Evolutionary conservation across 2,888 invertebrate genomes (phyloP).

Genomic region (Dyspetes luteomarginatus): DNA sequence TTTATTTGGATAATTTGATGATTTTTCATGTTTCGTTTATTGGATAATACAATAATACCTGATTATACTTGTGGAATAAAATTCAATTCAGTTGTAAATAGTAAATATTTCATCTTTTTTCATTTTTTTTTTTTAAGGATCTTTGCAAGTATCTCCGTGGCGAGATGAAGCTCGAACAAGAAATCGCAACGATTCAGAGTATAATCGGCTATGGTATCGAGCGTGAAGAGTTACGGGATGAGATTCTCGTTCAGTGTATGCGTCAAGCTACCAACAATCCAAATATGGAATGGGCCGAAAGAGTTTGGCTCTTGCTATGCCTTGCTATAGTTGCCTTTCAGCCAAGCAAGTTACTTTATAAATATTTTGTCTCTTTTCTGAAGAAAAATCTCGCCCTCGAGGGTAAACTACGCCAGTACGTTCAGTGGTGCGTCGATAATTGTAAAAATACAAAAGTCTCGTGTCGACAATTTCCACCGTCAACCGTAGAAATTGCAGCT

Average conservation of each 20-base stretch:
- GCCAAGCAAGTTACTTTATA: conserved; percentile 92
- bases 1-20: conserved; percentile 2
- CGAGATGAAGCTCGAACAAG: conserved; percentile 93
- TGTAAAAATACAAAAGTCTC: conserved; percentile 93
- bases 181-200: conserved; percentile 92
- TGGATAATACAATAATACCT: not conserved
- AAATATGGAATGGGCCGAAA: conserved; percentile 91
- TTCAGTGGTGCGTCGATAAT: conserved; percentile 97
- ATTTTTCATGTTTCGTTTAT: not conserved
- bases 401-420: conserved; percentile 91
- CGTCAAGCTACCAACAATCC: conserved; percentile 96
- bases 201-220: conserved; percentile 95
- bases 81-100: no score
- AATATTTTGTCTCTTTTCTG: conserved; percentile 91
- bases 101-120: no score
- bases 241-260: conserved; percentile 95
- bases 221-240: conserved; percentile 95
- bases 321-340: conserved; percentile 96
- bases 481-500: conserved; percentile 96
- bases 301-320: conserved; percentile 95
- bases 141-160: conserved; percentile 95
- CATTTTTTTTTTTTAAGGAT: conserved; percentile 86
- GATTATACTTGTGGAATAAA: not conserved
- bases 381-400: conserved; percentile 88
- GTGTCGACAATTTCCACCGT: conserved; percentile 93